Percentiles rank a stretch among this genome's conserved stretches.
Evolutionary conservation across 2,888 invertebrate species (phyloP).

Genomic region (Hipparchia sbordonii): DNA sequence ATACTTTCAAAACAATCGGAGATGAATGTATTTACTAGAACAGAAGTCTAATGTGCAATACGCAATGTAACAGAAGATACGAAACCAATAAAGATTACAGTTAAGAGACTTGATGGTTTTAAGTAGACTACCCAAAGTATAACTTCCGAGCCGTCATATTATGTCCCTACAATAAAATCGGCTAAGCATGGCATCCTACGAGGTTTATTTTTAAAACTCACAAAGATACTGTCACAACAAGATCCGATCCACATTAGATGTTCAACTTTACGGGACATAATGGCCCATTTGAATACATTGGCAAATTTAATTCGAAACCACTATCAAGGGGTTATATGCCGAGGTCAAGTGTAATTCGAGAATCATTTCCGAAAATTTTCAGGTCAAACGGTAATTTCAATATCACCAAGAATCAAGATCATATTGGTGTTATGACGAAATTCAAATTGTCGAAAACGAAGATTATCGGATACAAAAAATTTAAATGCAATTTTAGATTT

Average conservation of each 20-base stretch:
- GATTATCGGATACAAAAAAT: constrained; percentile 5
- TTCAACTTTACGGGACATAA: constrained; percentile 54
- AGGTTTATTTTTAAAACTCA: constrained; percentile 50
- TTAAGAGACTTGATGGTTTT: constrained; percentile 34
- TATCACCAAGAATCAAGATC: neutral
- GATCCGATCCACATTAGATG: constrained; percentile 55
- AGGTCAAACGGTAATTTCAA: constrained; percentile 41
- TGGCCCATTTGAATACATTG: constrained; percentile 47
- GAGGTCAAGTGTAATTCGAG: constrained; percentile 35
- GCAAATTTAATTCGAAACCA: constrained; percentile 55
- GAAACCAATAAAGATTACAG: constrained; percentile 42
- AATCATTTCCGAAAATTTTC: constrained; percentile 36
- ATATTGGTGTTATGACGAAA: constrained; percentile 12
- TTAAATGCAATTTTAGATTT: constrained; percentile 33
- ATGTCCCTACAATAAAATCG: constrained; percentile 57
- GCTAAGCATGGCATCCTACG: constrained; percentile 45
- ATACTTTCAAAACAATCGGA: neutral
- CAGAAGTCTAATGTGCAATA: neutral
- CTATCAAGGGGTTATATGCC: constrained; percentile 48
- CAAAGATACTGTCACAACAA: constrained; percentile 55
- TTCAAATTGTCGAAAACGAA: constrained; percentile 8
- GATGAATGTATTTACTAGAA: neutral
- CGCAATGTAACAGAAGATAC: constrained; percentile 15
- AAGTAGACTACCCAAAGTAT: constrained; percentile 16
- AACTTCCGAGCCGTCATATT: constrained; percentile 34